Conservation (phyloP, 2,113 vertebrate species). For the Leiothrix lutea region DNA sequence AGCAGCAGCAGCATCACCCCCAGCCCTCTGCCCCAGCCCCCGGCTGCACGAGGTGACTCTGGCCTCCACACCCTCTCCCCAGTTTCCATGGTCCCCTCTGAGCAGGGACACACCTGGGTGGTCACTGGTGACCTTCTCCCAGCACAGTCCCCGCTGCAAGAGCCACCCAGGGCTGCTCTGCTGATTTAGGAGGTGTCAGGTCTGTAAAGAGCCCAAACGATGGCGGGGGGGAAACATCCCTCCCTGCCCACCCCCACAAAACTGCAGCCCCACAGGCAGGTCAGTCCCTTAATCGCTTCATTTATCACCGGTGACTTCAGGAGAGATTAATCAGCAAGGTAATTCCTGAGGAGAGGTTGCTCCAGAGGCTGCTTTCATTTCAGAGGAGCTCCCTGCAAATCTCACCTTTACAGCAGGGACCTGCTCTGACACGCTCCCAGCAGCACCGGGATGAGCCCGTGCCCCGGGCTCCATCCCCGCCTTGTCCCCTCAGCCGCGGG, state of each 20-base stretch:
- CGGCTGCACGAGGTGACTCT: neutral
- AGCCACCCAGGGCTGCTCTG: neutral
- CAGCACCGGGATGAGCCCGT: fast-evolving
- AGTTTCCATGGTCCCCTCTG: fast-evolving
- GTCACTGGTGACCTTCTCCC: neutral
- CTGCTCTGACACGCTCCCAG: neutral
- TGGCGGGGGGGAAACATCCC: neutral
- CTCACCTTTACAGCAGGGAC: neutral
- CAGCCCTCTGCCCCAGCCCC: neutral
- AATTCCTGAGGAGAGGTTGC: conserved; percentile 21
- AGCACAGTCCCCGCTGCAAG: fast-evolving
- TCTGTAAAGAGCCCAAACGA: neutral
- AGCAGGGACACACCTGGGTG: neutral
- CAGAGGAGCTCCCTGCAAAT: neutral
- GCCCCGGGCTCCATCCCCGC: neutral
- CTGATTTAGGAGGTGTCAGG: neutral
- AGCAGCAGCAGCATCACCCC: neutral
- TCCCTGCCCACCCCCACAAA: neutral
- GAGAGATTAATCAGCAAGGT: conserved; percentile 28
- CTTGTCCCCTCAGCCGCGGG: neutral
- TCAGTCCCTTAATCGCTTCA: neutral
- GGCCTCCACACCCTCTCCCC: neutral
- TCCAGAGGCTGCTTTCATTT: conserved; percentile 33
- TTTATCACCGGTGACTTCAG: conserved; percentile 10
- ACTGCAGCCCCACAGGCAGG: neutral